These are phyloP conservation scores for Triops longicaudatus DNA, from an alignment of 1,140 invertebrate genomes.

Conservation along the genomic window DNA sequence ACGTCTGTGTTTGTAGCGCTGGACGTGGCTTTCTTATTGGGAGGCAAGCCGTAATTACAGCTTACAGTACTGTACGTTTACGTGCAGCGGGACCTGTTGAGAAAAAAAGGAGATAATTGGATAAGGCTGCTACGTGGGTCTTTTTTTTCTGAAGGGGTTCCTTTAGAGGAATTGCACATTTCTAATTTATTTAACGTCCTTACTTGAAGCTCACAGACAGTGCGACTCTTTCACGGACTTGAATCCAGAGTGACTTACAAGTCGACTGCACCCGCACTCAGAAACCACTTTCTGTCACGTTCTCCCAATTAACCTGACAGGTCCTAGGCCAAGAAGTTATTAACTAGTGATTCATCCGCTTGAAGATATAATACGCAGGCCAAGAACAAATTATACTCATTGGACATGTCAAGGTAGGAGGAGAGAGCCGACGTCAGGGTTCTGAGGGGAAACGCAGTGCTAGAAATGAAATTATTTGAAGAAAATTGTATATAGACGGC, in stretches of 20 bases:
- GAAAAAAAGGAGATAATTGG: background rate
- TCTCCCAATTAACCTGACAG: slow-evolving; percentile 7
- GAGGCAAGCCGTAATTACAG: background rate
- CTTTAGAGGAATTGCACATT: background rate
- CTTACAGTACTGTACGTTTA: background rate
- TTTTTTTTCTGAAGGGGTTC: background rate
- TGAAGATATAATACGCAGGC: background rate
- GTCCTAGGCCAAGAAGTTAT: background rate
- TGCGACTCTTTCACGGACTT: background rate
- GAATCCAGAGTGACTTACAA: background rate
- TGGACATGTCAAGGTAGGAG: background rate
- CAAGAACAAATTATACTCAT: slow-evolving; percentile 3
- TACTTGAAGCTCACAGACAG: background rate
- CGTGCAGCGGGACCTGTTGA: background rate
- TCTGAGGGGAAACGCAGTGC: no score
- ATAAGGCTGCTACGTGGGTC: background rate
- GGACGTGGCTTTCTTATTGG: background rate
- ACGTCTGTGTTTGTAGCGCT: background rate
- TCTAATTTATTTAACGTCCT: background rate
- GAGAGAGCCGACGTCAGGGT: background rate
- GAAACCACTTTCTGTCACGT: slow-evolving; percentile 3
- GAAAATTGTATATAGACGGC: no score
- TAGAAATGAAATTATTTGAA: no score
- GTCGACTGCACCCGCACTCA: background rate
- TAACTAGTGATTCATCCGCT: background rate